phyloP scores from a whole-genome alignment of 2,888 invertebrate species.

The Alsophila aescularia region DNA sequence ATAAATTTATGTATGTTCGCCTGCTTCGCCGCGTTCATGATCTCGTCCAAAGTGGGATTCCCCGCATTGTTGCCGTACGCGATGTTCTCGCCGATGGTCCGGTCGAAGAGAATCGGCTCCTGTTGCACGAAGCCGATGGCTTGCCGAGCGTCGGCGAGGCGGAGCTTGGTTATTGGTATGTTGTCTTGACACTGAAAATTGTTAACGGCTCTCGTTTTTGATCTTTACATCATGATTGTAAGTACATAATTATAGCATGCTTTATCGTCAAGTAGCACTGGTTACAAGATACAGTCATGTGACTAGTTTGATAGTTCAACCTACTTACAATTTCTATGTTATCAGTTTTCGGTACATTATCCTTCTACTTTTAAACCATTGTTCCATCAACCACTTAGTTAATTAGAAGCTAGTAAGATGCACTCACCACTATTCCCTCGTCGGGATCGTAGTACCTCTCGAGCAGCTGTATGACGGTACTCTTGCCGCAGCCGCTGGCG shows the following conservation, averaged over 20 bases:
- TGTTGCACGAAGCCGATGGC: slow-evolving; percentile 96
- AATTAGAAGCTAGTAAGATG: too few relatives aligned
- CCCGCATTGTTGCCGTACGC: slow-evolving; percentile 94
- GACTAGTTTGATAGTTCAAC: too few relatives aligned
- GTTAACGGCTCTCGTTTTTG: background rate
- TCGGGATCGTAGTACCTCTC: slow-evolving; percentile 93
- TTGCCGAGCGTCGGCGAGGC: slow-evolving; percentile 87
- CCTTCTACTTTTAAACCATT: too few relatives aligned
- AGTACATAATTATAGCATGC: too few relatives aligned
- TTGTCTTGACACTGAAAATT: slow-evolving; percentile 77
- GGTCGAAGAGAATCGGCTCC: slow-evolving; percentile 95
- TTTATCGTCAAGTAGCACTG: too few relatives aligned
- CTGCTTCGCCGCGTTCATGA: slow-evolving; percentile 90
- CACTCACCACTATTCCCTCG: slow-evolving; percentile 85
- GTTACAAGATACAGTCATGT: too few relatives aligned
- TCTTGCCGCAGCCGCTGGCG: slow-evolving; percentile 94
- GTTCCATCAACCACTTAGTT: too few relatives aligned
- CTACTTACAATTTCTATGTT: too few relatives aligned
- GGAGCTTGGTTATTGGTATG: slow-evolving; percentile 74
- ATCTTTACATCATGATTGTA: too few relatives aligned
- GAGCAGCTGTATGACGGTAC: slow-evolving; percentile 92
- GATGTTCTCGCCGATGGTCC: slow-evolving; percentile 95
- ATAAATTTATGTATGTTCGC: slow-evolving; percentile 96
- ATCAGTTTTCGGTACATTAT: too few relatives aligned
- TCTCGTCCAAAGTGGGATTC: slow-evolving; percentile 87